Conservation (phyloP, 2,888 invertebrate species). For the Himalopsyche tibetana region DNA sequence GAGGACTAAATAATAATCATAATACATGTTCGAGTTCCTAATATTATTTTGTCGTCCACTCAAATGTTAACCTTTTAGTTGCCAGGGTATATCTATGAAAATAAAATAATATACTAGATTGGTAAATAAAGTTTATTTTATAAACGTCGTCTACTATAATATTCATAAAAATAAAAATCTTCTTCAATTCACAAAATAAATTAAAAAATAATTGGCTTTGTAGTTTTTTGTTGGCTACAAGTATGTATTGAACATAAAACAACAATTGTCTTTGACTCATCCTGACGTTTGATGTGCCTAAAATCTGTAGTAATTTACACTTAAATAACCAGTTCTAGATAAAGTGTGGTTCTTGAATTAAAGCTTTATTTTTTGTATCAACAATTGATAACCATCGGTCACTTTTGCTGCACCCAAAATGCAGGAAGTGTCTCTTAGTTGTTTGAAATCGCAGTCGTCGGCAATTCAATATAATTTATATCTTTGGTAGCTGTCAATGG, state of each 20-base stretch:
- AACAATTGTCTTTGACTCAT: neutral
- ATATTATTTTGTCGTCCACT: too few relatives aligned
- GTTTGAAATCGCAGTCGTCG: neutral
- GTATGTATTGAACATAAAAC: neutral
- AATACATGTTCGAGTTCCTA: too few relatives aligned
- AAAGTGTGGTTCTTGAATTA: slow-evolving; percentile 6
- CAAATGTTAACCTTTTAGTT: too few relatives aligned
- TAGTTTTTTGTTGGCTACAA: too few relatives aligned
- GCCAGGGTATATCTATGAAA: too few relatives aligned
- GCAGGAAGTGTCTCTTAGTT: neutral
- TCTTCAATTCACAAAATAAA: too few relatives aligned
- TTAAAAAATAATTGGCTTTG: too few relatives aligned
- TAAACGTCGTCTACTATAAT: too few relatives aligned
- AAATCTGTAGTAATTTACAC: neutral
- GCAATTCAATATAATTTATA: neutral
- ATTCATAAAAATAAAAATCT: too few relatives aligned
- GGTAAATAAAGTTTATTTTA: too few relatives aligned
- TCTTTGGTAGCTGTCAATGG: neutral
- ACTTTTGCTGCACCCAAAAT: neutral
- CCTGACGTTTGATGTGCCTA: neutral
- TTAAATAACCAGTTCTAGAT: neutral
- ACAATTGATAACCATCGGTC: neutral
- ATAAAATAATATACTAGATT: too few relatives aligned
- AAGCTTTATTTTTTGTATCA: neutral
- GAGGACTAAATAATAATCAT: too few relatives aligned